A percentile compares a stretch with the other conserved stretches of the same genome.
Conservation (phyloP, 2,888 invertebrate species). For the Papilio gigon region DNA sequence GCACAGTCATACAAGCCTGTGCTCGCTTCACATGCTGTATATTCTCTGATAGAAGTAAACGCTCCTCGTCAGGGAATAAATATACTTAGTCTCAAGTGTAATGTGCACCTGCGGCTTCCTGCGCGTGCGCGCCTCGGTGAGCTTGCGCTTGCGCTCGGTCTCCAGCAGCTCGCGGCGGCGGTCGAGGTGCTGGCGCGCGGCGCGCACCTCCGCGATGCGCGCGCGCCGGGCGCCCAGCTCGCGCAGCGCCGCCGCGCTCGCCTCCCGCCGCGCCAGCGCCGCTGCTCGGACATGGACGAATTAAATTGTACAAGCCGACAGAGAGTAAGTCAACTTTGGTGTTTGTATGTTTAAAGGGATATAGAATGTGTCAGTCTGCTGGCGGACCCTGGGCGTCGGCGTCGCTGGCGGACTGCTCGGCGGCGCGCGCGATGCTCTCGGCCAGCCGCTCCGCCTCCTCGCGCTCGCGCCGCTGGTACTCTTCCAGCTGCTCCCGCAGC, state of each 20-base stretch:
- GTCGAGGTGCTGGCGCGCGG: constrained; percentile 73
- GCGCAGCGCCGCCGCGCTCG: constrained; percentile 44
- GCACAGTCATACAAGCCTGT: too few species aligned
- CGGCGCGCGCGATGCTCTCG: constrained; percentile 53
- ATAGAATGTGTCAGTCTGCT: too few species aligned
- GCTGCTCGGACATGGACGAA: neutral
- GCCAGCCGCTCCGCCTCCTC: constrained; percentile 68
- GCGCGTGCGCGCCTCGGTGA: constrained; percentile 77
- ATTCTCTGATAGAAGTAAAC: too few species aligned
- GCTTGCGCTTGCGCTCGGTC: constrained; percentile 74
- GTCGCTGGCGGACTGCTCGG: constrained; percentile 42
- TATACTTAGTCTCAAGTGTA: too few species aligned
- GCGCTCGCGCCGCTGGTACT: constrained; percentile 76
- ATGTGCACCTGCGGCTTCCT: constrained; percentile 52
- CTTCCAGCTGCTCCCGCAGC: constrained; percentile 80
- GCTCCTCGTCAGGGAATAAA: too few species aligned
- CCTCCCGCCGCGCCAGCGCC: constrained; percentile 48
- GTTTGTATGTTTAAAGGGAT: too few species aligned
- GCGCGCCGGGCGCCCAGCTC: constrained; percentile 63
- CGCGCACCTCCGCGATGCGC: constrained; percentile 77
- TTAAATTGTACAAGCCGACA: neutral
- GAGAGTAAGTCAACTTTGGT: too few species aligned
- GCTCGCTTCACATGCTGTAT: too few species aligned
- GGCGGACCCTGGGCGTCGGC: constrained; percentile 45
- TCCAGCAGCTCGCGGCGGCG: constrained; percentile 77